Base-by-base conservation (phyloP, 2,797 vertebrate genomes). In the Adelosebastes latens region DNA sequence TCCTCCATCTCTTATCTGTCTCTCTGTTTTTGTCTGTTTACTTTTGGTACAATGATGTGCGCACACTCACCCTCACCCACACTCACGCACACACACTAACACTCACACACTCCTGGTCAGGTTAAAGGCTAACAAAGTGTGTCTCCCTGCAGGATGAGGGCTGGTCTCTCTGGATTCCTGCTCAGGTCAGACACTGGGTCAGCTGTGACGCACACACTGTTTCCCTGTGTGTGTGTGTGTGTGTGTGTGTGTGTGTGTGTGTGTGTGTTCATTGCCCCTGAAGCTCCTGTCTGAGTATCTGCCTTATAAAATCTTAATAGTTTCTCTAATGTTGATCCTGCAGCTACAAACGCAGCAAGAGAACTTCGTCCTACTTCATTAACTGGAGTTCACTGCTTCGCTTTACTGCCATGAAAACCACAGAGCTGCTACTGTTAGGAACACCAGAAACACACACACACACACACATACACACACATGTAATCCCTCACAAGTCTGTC, bases 111-210 rank as follows among this genome's bases (percentile, higher is more conserved):
- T 29, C n/a, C 2, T 32, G 25, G 8, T 58, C 67, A 72, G 82
- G 78, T 82, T 79, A 82, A 74, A 87, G 58, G 79, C 52, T 66
- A 77, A 83, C 65, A 22, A 34, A 65, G 68, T 61, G 64, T 42
- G 72, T 80, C 69, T 79, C 59, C 68, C 63, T 73, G 59, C 85
- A 88, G 87, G 89, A 91, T 86, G 85, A 89, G 85, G 75, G 79
- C 49, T 82, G 83, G 55, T 88, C 89, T 78, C 87, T 27, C 65
- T 80, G 73, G 82, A 89, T 81, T 91, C 89, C 84, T 87, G 87
- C 75, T 59, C 52, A 53, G 90, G 81, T 88, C 84, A 88, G 76
- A 75, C 22, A 69, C 29, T 1, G n/a, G 77, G 84, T 90, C 82
- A 73, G 6, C 71, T 56, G 64, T 90, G 87, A 87, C 80, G 68